phyloP scores from a whole-genome alignment of 2,888 invertebrate genomes.

The Urechis unicinctus region DNA sequence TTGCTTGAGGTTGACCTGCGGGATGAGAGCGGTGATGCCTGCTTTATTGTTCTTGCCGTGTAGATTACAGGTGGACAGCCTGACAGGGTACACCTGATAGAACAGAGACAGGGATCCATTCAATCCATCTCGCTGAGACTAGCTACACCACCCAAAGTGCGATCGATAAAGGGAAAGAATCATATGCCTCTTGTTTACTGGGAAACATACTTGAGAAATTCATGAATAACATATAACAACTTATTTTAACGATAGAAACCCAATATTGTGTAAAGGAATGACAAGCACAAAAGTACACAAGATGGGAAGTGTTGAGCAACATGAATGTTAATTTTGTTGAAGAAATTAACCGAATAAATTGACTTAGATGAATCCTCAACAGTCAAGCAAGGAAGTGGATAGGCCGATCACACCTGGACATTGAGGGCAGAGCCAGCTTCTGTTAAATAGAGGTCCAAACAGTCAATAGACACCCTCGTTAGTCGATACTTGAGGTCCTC shows the following conservation, averaged over 20 bases:
- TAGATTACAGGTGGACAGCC: slow-evolving; percentile 87
- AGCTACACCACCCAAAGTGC: no score
- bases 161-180: background rate
- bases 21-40: slow-evolving; percentile 79
- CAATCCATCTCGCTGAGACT: no score
- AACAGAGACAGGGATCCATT: background rate
- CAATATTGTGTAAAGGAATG: no score
- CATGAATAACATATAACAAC: no score
- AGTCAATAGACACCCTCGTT: slow-evolving; percentile 60
- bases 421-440: slow-evolving; percentile 83
- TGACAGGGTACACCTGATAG: slow-evolving; percentile 75
- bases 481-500: slow-evolving; percentile 90
- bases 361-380: background rate
- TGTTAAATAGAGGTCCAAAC: slow-evolving; percentile 78
- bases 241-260: no score
- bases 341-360: no score
- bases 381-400: background rate
- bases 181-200: no score
- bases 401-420: slow-evolving; percentile 60
- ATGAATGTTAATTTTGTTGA: no score
- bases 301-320: no score
- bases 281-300: background rate
- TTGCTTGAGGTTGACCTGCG: slow-evolving; percentile 65
- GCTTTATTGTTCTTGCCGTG: slow-evolving; percentile 85
- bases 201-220: no score